These are phyloP conservation scores for Baccha elongata DNA, from an alignment of 2,888 invertebrate genomes.

Conservation along the genomic window DNA sequence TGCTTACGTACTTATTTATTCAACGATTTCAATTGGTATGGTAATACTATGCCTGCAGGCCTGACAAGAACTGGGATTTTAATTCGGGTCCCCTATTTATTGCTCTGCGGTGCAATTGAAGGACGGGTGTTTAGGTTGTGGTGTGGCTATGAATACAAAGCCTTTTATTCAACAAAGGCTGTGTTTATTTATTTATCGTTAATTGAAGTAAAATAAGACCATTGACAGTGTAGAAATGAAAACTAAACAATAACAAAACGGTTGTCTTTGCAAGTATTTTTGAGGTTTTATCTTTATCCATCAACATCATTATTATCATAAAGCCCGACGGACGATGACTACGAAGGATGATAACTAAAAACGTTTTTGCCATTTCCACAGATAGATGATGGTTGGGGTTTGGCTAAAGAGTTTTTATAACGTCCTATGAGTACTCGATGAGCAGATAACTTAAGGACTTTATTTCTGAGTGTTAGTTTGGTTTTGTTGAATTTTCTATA, in stretches of 20 bases:
- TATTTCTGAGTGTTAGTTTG: conserved; percentile 15
- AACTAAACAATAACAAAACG: conserved; percentile 64
- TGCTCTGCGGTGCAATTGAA: conserved; percentile 12
- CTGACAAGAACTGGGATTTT: conserved; percentile 13
- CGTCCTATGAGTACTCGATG: conserved; percentile 46
- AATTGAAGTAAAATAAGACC: conserved; percentile 70
- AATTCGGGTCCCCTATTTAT: conserved; percentile 23
- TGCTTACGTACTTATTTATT: conserved; percentile 42
- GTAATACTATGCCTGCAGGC: conserved; percentile 17
- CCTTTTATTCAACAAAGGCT: conserved; percentile 21
- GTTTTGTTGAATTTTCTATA: conserved; percentile 10
- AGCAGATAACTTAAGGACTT: conserved; percentile 19
- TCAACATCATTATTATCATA: conserved; percentile 6
- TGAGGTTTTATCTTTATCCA: conserved; percentile 27
- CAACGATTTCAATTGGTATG: conserved; percentile 25
- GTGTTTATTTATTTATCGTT: conserved; percentile 68
- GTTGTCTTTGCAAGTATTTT: conserved; percentile 18
- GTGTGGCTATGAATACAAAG: conserved; percentile 1
- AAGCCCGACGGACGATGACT: background rate
- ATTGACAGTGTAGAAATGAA: conserved; percentile 62
- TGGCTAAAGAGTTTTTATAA: conserved; percentile 42
- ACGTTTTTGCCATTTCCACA: conserved; percentile 6
- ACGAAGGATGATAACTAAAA: background rate
- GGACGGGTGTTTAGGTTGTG: background rate
- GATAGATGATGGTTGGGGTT: conserved; percentile 9